These are phyloP conservation scores for Nylanderia fulva DNA, from an alignment of 1,140 invertebrate species.

Conservation along the genomic window DNA sequence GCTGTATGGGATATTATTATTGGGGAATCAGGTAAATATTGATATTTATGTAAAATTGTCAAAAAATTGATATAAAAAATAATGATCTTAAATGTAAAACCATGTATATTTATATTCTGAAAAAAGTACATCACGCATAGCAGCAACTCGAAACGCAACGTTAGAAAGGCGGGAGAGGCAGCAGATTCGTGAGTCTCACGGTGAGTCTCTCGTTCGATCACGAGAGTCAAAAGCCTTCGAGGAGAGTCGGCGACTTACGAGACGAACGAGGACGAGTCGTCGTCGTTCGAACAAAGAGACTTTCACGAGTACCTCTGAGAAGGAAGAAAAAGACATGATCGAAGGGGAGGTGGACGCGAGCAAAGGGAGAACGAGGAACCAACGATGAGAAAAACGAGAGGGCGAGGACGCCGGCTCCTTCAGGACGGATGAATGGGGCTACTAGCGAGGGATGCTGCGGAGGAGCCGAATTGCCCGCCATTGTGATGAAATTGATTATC, in stretches of 20 bases:
- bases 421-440: constrained; percentile 52
- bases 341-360: constrained; percentile 32
- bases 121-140: constrained; percentile 51
- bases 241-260: constrained; percentile 63
- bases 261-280: constrained; percentile 57
- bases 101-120: constrained; percentile 13
- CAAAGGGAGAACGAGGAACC: constrained; percentile 53
- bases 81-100: neutral
- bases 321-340: constrained; percentile 56
- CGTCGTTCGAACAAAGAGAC: constrained; percentile 63
- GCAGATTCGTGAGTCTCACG: constrained; percentile 62
- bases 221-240: constrained; percentile 63
- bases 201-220: constrained; percentile 64
- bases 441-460: constrained; percentile 51
- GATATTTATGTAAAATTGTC: neutral
- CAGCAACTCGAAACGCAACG: constrained; percentile 21
- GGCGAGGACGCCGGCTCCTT: constrained; percentile 49
- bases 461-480: constrained; percentile 58
- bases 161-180: constrained; percentile 45
- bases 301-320: constrained; percentile 55
- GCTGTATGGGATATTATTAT: neutral
- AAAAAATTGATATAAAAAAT: neutral
- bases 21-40: neutral
- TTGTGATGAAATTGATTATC: constrained; percentile 56
- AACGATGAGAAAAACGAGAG: constrained; percentile 59